phyloP scores from a whole-genome alignment of 2,888 invertebrate genomes.

The Chymomyza amoena region DNA sequence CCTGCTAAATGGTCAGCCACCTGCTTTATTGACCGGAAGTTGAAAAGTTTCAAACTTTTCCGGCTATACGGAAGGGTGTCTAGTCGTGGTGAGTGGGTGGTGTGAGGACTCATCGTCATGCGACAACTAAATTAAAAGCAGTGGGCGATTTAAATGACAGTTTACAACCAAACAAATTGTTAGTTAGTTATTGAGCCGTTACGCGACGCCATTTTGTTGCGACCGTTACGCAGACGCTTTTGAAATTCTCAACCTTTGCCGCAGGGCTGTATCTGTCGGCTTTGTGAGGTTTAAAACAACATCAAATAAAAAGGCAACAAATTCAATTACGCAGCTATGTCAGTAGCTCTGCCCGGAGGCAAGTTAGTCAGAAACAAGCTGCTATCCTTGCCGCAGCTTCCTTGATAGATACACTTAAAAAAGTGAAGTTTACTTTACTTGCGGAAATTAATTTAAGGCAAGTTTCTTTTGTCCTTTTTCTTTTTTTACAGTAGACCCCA shows the following conservation, averaged over 20 bases:
- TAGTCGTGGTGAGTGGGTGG: background rate
- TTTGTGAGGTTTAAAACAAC: conserved; percentile 55
- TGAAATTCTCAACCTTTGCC: conserved; percentile 16
- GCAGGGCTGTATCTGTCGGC: conserved; percentile 40
- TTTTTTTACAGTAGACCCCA: too few species aligned
- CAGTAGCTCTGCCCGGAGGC: conserved; percentile 45
- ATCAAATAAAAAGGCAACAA: conserved; percentile 60
- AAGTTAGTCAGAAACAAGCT: conserved; percentile 27
- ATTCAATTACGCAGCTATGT: conserved; percentile 60
- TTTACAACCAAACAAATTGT: conserved; percentile 22
- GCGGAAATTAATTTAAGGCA: background rate
- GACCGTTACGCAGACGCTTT: conserved; percentile 37
- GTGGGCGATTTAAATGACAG: conserved; percentile 34
- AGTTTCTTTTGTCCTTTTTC: too few species aligned
- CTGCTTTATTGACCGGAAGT: conserved; percentile 74
- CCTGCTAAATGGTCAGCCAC: conserved; percentile 40
- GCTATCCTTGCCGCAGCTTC: conserved; percentile 22
- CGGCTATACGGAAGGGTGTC: conserved; percentile 21
- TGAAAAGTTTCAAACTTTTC: conserved; percentile 73
- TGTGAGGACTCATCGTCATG: conserved; percentile 32
- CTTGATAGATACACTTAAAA: conserved; percentile 8
- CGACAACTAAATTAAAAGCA: conserved; percentile 61
- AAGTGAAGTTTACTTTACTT: background rate
- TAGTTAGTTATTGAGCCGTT: conserved; percentile 30
- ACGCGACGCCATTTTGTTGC: conserved; percentile 42